These are phyloP conservation scores for Megaceryle maxima DNA, from an alignment of 2,113 vertebrate species.

Conservation along the genomic window DNA sequence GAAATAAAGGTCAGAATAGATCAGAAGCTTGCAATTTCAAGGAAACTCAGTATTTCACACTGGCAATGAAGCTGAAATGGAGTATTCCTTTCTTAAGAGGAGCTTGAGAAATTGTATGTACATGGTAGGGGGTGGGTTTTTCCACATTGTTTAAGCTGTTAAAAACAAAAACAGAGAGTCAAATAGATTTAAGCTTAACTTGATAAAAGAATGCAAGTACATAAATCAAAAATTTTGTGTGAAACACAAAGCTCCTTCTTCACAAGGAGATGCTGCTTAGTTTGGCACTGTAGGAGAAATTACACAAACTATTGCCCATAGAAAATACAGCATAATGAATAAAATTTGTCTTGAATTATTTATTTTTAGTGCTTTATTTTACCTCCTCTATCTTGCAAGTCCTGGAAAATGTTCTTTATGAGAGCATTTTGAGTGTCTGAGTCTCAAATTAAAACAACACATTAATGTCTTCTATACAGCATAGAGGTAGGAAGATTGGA, in stretches of 20 bases:
- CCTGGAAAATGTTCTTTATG: constrained; percentile 44
- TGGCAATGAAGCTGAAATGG: neutral
- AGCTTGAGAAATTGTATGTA: neutral
- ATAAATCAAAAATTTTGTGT: constrained; percentile 61
- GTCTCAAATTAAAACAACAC: constrained; percentile 57
- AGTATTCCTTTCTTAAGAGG: neutral
- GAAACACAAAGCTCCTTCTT: constrained; percentile 35
- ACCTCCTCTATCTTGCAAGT: constrained; percentile 11
- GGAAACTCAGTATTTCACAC: neutral
- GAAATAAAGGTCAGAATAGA: neutral
- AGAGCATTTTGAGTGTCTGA: constrained; percentile 33
- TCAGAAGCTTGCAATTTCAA: neutral
- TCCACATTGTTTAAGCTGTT: neutral
- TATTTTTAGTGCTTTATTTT: constrained; percentile 69
- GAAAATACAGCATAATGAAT: constrained; percentile 51
- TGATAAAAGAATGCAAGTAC: constrained; percentile 39
- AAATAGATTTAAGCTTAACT: constrained; percentile 38
- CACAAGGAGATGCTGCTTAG: neutral
- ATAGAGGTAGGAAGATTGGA: neutral
- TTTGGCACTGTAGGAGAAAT: constrained; percentile 50
- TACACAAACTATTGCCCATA: constrained; percentile 57
- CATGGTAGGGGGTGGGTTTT: neutral
- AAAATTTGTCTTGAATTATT: constrained; percentile 73
- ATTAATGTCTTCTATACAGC: constrained; percentile 4
- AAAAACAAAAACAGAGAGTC: neutral